phyloP scores from a whole-genome alignment of 2,888 invertebrate genomes.

The Lepidocyrtinus sp. region DNA sequence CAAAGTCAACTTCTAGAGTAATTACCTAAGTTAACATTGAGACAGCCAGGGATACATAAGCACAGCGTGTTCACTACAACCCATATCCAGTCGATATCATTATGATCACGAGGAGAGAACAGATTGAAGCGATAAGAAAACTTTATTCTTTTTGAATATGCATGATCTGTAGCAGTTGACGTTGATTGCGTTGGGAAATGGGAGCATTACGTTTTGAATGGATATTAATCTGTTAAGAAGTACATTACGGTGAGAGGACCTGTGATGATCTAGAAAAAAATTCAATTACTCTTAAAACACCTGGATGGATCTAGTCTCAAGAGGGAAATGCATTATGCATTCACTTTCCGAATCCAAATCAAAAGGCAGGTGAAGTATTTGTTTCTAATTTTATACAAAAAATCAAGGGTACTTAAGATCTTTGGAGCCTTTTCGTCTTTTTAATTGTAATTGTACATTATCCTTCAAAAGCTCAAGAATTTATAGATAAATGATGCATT shows the following conservation, averaged over 20 bases:
- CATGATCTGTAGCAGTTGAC: background rate
- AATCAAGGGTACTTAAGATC: background rate
- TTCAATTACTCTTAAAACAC: constrained; percentile 61
- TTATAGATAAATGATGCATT: no score
- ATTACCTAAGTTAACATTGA: constrained; percentile 53
- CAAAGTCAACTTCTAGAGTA: constrained; percentile 40
- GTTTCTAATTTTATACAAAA: background rate
- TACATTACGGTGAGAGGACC: no score
- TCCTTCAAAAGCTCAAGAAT: no score
- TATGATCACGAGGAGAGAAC: background rate
- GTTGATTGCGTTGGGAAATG: background rate
- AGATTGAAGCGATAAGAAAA: constrained; percentile 30
- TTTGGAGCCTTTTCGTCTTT: background rate
- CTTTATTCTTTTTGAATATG: constrained; percentile 36
- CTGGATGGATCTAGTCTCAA: constrained; percentile 52
- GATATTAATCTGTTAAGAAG: no score
- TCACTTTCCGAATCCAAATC: no score
- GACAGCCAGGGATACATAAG: constrained; percentile 46
- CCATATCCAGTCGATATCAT: constrained; percentile 24
- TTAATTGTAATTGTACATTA: no score
- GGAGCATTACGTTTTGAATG: constrained; percentile 3
- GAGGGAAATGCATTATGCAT: background rate
- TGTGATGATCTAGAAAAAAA: constrained; percentile 53
- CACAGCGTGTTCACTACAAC: constrained; percentile 37
- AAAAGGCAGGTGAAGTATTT: constrained; percentile 31